Conservation (phyloP, 2,888 invertebrate genomes). For the Pediacus dermestoides region DNA sequence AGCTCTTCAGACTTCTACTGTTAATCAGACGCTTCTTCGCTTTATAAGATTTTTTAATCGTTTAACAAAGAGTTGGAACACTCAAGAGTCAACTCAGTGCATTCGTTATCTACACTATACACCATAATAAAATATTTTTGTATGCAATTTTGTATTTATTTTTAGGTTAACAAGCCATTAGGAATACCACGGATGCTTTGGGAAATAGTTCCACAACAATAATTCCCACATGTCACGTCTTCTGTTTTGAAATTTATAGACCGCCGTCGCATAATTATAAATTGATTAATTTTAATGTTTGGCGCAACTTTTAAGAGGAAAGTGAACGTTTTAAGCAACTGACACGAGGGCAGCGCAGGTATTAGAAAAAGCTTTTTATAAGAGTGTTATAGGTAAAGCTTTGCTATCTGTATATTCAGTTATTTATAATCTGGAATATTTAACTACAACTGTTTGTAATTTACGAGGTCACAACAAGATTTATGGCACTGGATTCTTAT, state of each 20-base stretch:
- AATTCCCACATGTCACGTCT: slow-evolving; percentile 37
- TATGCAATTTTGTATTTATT: slow-evolving; percentile 42
- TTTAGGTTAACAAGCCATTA: slow-evolving; percentile 40
- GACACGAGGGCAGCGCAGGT: slow-evolving; percentile 32
- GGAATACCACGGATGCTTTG: slow-evolving; percentile 43
- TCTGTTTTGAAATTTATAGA: slow-evolving; percentile 39
- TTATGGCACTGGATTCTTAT: slow-evolving; percentile 51
- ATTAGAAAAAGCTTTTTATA: slow-evolving; percentile 51
- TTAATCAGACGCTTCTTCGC: too few relatives aligned
- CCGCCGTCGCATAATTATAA: slow-evolving; percentile 48
- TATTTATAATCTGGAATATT: slow-evolving; percentile 54
- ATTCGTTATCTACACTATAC: too few relatives aligned
- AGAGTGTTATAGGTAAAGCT: slow-evolving; percentile 36
- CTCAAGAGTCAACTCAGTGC: too few relatives aligned
- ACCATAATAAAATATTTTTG: slow-evolving; percentile 39
- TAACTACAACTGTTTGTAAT: slow-evolving; percentile 53
- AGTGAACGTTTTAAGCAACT: slow-evolving; percentile 25
- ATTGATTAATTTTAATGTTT: slow-evolving; percentile 50
- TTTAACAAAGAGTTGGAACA: too few relatives aligned
- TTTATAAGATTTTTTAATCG: too few relatives aligned
- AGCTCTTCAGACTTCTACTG: too few relatives aligned
- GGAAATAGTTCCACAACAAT: slow-evolving; percentile 43
- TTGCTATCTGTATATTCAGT: slow-evolving; percentile 47
- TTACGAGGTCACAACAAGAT: slow-evolving; percentile 53
- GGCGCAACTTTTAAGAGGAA: slow-evolving; percentile 31